phyloP scores from a whole-genome alignment of 2,797 vertebrate species.

The Gymnothorax javanicus region DNA sequence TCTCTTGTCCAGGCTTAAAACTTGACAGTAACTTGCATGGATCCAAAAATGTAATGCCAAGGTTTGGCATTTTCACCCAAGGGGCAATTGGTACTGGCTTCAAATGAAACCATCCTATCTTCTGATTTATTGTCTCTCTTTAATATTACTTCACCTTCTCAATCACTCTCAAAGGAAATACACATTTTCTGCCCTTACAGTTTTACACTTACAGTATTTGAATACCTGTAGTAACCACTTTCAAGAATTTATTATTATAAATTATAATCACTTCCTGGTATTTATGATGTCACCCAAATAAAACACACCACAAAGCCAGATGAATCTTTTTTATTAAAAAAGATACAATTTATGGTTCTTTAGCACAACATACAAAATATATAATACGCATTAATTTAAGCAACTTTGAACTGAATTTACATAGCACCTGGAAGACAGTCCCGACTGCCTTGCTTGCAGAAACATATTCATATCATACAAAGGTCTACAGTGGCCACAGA shows the following conservation, averaged over 20 bases:
- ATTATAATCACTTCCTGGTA: neutral
- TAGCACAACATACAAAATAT: constrained; percentile 26
- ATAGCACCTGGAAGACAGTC: constrained; percentile 23
- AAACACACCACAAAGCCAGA: neutral
- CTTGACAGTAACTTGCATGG: constrained; percentile 52
- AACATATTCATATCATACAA: constrained; percentile 2
- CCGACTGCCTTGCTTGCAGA: constrained; percentile 15
- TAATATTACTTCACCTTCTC: neutral
- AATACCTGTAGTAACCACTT: too few species aligned
- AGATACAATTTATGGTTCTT: constrained; percentile 18
- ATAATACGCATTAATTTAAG: constrained; percentile 24
- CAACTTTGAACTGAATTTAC: constrained; percentile 16
- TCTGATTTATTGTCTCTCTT: neutral
- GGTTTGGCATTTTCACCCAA: neutral
- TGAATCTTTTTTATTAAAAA: constrained; percentile 20
- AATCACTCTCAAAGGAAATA: neutral
- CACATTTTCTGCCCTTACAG: neutral
- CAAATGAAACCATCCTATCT: neutral
- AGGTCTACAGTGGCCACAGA: neutral
- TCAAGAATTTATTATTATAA: neutral
- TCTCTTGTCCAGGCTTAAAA: constrained; percentile 48
- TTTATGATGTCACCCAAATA: neutral
- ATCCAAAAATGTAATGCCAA: constrained; percentile 41
- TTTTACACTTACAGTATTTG: neutral
- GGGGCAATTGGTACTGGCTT: neutral